These are phyloP conservation scores for Listronotus bonariensis DNA, from an alignment of 1,140 invertebrate species.

Conservation along the genomic window DNA sequence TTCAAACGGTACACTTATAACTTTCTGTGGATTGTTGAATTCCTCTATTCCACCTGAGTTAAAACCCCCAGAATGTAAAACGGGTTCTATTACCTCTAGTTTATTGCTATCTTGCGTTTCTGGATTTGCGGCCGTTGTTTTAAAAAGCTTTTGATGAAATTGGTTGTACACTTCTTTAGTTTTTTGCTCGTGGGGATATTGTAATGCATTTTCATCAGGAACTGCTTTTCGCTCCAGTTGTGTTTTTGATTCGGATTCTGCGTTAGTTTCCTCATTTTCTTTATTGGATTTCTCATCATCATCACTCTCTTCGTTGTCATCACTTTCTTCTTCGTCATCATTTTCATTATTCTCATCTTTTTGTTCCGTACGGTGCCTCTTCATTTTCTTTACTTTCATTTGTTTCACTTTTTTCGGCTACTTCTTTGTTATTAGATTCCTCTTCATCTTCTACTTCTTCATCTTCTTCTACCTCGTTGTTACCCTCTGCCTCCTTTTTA, in stretches of 20 bases:
- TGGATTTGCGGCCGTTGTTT: slow-evolving; percentile 1
- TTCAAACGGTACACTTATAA: slow-evolving; percentile 37
- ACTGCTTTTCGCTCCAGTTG: slow-evolving; percentile 1
- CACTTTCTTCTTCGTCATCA: slow-evolving; percentile 8
- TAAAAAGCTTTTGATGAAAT: slow-evolving; percentile 15
- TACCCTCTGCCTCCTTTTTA: slow-evolving; percentile 29
- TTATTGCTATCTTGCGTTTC: slow-evolving; percentile 20
- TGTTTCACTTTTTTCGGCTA: slow-evolving; percentile 8
- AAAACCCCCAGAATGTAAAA: slow-evolving; percentile 32
- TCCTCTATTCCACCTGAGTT: slow-evolving; percentile 19
- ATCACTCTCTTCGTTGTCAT: slow-evolving; percentile 27
- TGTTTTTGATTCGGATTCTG: slow-evolving; percentile 8
- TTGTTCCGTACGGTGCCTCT: too few species aligned
- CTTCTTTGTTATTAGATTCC: slow-evolving; percentile 16
- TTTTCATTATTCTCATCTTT: too few species aligned
- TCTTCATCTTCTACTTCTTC: slow-evolving; percentile 6
- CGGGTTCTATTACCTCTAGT: slow-evolving; percentile 31
- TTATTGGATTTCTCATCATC: background rate
- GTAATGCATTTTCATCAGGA: background rate
- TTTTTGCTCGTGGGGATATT: slow-evolving; percentile 23
- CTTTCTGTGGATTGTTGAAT: slow-evolving; percentile 31
- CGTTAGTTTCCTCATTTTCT: too few species aligned
- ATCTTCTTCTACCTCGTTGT: slow-evolving; percentile 8
- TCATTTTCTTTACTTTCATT: background rate
- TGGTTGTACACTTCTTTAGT: slow-evolving; percentile 7